These are phyloP conservation scores for Stenurella melanura DNA, from an alignment of 2,888 invertebrate species.

Conservation along the genomic window DNA sequence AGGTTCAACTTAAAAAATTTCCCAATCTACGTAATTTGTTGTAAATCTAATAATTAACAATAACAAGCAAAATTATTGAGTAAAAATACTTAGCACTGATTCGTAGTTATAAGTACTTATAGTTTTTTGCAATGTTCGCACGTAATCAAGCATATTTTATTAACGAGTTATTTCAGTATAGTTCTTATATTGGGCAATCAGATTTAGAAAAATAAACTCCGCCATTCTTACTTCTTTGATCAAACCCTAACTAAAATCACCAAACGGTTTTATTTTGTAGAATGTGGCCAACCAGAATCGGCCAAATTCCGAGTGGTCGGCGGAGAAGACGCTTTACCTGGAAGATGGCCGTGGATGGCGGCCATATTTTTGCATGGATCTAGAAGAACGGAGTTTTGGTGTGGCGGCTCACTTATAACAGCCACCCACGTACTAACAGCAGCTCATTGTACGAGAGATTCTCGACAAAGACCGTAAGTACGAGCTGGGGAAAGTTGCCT, in stretches of 20 bases:
- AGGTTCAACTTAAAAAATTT: too few relatives aligned
- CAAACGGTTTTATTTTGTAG: constrained; percentile 69
- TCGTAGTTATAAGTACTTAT: too few relatives aligned
- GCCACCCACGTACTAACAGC: constrained; percentile 89
- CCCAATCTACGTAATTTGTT: too few relatives aligned
- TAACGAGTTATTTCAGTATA: too few relatives aligned
- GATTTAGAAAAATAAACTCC: too few relatives aligned
- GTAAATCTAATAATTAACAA: too few relatives aligned
- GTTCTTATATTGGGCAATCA: too few relatives aligned
- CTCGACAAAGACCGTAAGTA: constrained; percentile 90
- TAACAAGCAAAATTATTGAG: too few relatives aligned
- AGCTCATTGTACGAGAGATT: constrained; percentile 94
- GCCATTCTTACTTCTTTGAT: background rate
- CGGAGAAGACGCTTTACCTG: constrained; percentile 88
- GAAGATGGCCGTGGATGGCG: constrained; percentile 98
- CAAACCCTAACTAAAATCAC: background rate
- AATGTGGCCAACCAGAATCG: constrained; percentile 88
- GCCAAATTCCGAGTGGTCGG: constrained; percentile 93
- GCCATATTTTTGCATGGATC: constrained; percentile 93
- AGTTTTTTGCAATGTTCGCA: too few relatives aligned
- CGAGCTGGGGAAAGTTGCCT: background rate
- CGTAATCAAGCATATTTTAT: too few relatives aligned
- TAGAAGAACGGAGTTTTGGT: constrained; percentile 92
- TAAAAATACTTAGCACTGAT: too few relatives aligned
- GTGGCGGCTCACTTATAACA: constrained; percentile 92